phyloP scores from a whole-genome alignment of 2,888 invertebrate genomes.

The Notodonta ziczac region DNA sequence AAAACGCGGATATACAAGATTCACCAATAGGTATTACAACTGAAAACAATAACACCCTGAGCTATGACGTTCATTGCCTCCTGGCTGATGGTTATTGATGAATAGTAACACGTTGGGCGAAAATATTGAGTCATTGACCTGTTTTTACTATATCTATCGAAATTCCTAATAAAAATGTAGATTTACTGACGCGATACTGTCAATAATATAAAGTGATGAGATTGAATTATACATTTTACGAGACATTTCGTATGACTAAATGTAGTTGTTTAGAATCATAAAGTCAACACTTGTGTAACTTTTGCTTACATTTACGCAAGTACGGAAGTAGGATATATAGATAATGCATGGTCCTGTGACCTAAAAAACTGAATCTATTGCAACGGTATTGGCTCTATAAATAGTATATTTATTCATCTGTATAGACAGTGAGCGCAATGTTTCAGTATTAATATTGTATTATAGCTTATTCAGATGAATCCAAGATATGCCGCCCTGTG shows the following conservation, averaged over 20 bases:
- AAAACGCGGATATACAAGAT: too few species aligned
- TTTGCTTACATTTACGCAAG: conserved; percentile 27
- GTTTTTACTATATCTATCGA: conserved; percentile 1
- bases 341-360: conserved; percentile 45
- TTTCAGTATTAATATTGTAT: neutral
- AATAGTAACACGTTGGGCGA: too few species aligned
- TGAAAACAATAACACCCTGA: too few species aligned
- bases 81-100: too few species aligned
- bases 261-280: conserved; percentile 30
- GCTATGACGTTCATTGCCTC: too few species aligned
- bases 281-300: conserved; percentile 21
- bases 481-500: neutral
- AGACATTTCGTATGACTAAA: conserved; percentile 30
- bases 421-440: conserved; percentile 11
- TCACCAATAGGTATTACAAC: too few species aligned
- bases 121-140: too few species aligned
- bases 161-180: conserved; percentile 8
- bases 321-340: conserved; percentile 36
- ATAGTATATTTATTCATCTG: conserved; percentile 26
- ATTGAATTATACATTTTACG: conserved; percentile 26
- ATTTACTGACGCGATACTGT: conserved; percentile 23
- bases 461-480: neutral
- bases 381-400: conserved; percentile 42
- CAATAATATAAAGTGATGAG: conserved; percentile 18
- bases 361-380: conserved; percentile 41